Percentiles rank a stretch among this genome's conserved stretches.
Conservation (phyloP, 2,797 vertebrate species). For the Apogon talboti region DNA sequence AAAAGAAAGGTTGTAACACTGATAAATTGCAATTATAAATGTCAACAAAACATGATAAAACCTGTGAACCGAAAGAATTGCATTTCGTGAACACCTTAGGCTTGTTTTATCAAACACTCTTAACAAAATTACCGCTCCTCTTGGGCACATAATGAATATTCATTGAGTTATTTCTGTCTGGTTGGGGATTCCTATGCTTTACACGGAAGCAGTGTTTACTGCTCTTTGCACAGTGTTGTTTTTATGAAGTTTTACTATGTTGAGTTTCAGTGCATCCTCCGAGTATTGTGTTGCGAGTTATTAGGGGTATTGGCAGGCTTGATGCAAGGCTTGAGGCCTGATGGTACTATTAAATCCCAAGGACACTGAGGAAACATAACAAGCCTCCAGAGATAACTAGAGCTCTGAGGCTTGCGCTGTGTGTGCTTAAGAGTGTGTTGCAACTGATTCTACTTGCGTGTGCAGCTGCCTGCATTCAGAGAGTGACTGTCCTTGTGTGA, state of each 20-base stretch:
- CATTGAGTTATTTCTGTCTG: slow-evolving; percentile 45
- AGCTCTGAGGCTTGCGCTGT: slow-evolving; percentile 22
- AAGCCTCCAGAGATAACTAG: slow-evolving; percentile 63
- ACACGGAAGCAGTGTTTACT: slow-evolving; percentile 9
- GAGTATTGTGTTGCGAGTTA: slow-evolving; percentile 41
- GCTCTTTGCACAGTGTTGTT: background rate
- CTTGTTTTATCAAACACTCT: slow-evolving; percentile 45
- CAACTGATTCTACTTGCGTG: slow-evolving; percentile 45
- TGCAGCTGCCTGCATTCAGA: slow-evolving; percentile 40
- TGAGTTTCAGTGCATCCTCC: slow-evolving; percentile 4
- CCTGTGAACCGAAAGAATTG: slow-evolving; percentile 12
- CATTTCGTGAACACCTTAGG: slow-evolving; percentile 30
- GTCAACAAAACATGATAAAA: slow-evolving; percentile 25
- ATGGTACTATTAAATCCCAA: slow-evolving; percentile 66
- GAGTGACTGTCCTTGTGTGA: slow-evolving; percentile 39
- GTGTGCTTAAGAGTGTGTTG: background rate
- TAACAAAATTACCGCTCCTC: slow-evolving; percentile 48
- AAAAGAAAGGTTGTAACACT: slow-evolving; percentile 15
- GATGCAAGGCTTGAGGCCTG: slow-evolving; percentile 22
- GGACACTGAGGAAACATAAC: slow-evolving; percentile 68
- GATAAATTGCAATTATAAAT: slow-evolving; percentile 21
- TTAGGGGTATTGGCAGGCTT: slow-evolving; percentile 33
- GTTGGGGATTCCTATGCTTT: slow-evolving; percentile 7
- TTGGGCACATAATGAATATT: slow-evolving; percentile 58
- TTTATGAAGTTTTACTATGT: slow-evolving; percentile 25